These are phyloP conservation scores for Eriosoma lanigerum DNA, from an alignment of 1,140 invertebrate genomes.

Conservation along the genomic window DNA sequence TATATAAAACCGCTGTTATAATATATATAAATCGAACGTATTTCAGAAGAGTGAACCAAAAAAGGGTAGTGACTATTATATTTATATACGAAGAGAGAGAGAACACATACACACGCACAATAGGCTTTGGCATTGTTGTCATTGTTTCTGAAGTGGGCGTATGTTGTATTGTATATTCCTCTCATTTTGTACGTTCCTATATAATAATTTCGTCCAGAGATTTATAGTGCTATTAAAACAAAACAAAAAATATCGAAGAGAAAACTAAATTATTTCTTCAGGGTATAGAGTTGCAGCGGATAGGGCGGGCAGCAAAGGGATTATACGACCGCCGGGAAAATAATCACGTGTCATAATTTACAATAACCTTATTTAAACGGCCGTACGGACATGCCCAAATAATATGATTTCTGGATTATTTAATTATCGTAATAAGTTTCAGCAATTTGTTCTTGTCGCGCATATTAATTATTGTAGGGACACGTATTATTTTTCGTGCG, in stretches of 20 bases:
- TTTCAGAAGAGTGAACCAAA: conserved; percentile 41
- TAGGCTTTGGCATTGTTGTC: conserved; percentile 49
- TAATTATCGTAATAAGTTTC: conserved; percentile 17
- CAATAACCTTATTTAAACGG: neutral
- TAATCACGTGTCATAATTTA: conserved; percentile 45
- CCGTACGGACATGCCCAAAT: neutral
- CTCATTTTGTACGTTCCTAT: conserved; percentile 35
- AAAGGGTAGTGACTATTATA: conserved; percentile 34
- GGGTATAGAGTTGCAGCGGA: neutral
- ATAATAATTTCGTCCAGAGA: conserved; percentile 36
- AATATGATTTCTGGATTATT: conserved; percentile 25
- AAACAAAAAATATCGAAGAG: neutral
- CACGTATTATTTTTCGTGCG: too few species aligned
- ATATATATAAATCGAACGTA: conserved; percentile 42
- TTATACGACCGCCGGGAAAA: neutral
- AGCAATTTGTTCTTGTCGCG: conserved; percentile 35
- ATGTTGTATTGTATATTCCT: conserved; percentile 45
- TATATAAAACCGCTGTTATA: conserved; percentile 26
- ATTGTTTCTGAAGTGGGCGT: conserved; percentile 52
- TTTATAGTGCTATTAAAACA: conserved; percentile 51
- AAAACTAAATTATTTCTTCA: conserved; percentile 43
- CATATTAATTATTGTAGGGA: too few species aligned
- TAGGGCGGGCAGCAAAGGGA: neutral
- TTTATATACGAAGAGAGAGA: neutral
- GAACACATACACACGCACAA: neutral